Base-by-base conservation (phyloP, 2,797 vertebrate genomes). In the Rhinella marina region DNA sequence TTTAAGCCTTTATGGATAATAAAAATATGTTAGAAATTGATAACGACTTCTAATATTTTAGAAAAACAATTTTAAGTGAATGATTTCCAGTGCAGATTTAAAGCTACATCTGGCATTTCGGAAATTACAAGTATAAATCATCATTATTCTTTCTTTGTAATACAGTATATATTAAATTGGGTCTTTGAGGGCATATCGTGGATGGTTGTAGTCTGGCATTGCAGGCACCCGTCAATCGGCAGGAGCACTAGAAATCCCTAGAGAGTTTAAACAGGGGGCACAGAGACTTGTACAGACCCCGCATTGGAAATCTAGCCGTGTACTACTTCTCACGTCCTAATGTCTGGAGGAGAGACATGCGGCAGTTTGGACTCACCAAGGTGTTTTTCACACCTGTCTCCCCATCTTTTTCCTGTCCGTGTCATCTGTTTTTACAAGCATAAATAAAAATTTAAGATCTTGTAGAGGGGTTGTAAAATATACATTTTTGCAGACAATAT, bases 11-110 rank as follows among this genome's bases (percentile, higher is more conserved):
- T 54, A 54, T 52, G 50, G 41, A 77, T 77, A 16, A 75, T 75
- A 52, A 50, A 75, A 77, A 25, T 77, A 77, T 77, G 75, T n/a
- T 52, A 25, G 12, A 77, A 77, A 77, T 77, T 54, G 75, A 77
- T 77, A 54, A 76, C n/a, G 73, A 54, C 75, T 54, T 76, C 23
- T 3, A 83, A 70, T 61, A 70, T 70, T 76, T 77, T 23, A 77
- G 75, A 77, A 48, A 54, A 77, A 12, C 50, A 54, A 76, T 52
- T 76, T 76, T 13, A 76, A 54, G 50, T 25, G 48, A 50, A 25
- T 54, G 50, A 77, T 77, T 77, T 12, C 23, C 50, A n/a, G 25
- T 77, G 23, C 48, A 25, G 75, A 77, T 77, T 77, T 54, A 77
- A 25, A 13, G 75, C 50, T 25, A 75, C 72, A 75, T 50, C 11